Conservation (phyloP, 2,113 vertebrate genomes). For the Cepphus grylle region DNA sequence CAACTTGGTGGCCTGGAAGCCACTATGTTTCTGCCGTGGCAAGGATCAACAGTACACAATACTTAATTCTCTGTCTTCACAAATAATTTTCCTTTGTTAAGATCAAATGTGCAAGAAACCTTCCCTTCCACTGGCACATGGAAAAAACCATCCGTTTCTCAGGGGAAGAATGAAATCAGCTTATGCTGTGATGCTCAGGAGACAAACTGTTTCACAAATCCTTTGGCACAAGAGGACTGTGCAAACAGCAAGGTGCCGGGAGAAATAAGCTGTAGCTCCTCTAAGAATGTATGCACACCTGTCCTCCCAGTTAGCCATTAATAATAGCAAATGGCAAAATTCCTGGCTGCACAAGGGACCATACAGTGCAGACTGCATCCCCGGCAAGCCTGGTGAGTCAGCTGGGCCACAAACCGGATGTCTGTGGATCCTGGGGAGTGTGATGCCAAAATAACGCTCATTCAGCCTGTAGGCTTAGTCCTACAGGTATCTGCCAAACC, state of each 20-base stretch:
- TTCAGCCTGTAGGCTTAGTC: neutral
- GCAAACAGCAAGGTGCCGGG: neutral
- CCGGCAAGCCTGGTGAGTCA: neutral
- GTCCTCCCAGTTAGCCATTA: neutral
- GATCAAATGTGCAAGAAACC: neutral
- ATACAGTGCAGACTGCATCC: neutral
- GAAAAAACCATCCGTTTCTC: neutral
- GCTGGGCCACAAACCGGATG: neutral
- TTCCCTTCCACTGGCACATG: neutral
- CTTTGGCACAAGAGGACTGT: neutral
- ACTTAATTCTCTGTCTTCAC: neutral
- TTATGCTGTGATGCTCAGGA: neutral
- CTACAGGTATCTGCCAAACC: neutral
- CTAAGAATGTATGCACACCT: neutral
- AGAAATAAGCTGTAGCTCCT: neutral
- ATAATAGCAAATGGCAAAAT: neutral
- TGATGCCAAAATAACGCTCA: neutral
- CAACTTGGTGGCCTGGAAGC: neutral
- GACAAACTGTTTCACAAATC: neutral
- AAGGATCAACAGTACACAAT: neutral
- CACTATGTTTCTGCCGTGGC: neutral
- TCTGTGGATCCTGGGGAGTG: neutral
- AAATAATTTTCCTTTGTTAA: neutral
- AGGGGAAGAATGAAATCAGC: neutral
- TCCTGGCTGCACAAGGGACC: neutral